Evolutionary conservation across 2,888 invertebrate genomes (phyloP).

Genomic region (Drosophila recens): DNA sequence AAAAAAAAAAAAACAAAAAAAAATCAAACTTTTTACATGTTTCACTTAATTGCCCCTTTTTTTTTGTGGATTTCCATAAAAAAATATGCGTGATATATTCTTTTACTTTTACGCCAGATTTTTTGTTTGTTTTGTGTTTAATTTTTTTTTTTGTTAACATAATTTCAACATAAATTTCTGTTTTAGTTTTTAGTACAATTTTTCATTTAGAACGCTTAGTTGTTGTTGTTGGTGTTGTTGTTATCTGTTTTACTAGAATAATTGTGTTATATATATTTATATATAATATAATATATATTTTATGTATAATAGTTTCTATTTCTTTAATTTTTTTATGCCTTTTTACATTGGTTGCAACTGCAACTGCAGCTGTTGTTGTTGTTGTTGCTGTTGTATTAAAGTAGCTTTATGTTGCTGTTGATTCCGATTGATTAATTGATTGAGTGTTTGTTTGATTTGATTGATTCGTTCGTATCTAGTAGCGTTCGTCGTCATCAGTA

Average conservation of each 20-base stretch:
- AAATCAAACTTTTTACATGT: constrained; percentile 41
- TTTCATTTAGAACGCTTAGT: constrained; percentile 51
- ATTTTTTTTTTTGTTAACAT: constrained; percentile 55
- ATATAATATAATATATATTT: constrained; percentile 52
- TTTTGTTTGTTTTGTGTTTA: constrained; percentile 38
- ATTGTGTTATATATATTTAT: constrained; percentile 54
- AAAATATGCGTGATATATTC: constrained; percentile 33
- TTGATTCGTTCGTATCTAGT: constrained; percentile 65
- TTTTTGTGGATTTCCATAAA: constrained; percentile 24
- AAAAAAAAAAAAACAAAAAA: constrained; percentile 33
- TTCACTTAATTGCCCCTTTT: constrained; percentile 25
- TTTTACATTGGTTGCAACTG: constrained; percentile 71
- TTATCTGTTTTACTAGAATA: constrained; percentile 57
- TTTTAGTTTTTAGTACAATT: constrained; percentile 55
- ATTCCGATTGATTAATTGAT: constrained; percentile 22
- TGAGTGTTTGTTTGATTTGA: constrained; percentile 14
- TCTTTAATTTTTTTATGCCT: constrained; percentile 55
- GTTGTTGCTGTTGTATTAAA: constrained; percentile 44
- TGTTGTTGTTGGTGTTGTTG: constrained; percentile 36
- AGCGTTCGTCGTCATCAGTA: constrained; percentile 79
- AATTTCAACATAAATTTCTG: constrained; percentile 66
- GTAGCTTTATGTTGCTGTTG: constrained; percentile 31
- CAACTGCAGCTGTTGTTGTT: constrained; percentile 22
- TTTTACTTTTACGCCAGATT: constrained; percentile 53
- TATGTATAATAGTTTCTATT: constrained; percentile 66